Base-by-base conservation (phyloP, 2,888 invertebrate species). In the Cantharis rustica region DNA sequence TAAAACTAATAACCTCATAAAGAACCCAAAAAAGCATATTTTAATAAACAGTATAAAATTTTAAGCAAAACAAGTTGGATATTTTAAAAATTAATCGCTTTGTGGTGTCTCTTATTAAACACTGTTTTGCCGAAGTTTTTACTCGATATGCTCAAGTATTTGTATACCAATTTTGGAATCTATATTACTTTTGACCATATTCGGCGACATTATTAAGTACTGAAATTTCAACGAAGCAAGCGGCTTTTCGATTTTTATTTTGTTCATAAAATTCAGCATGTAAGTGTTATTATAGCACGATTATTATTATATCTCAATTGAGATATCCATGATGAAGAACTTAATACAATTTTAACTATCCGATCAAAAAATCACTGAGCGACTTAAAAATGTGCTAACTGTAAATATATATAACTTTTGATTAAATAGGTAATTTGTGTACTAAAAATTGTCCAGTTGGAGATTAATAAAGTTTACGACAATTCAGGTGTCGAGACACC, bases 111-210 rank as follows among this genome's bases (percentile, higher is more conserved):
- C 20, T 66, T 20, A 20, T 23, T 66, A 66, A 66, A 66, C 64
- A 66, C 64, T 66, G 20, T 66, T 66, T 47, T 47, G 47, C n/a
- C 47, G 47, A 47, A 47, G 47, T 47, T 47, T 66, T 66, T n/a
- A 10, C 23, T 20, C 20, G 64, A 66, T 23, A 13, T 66, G 17
- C 16, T 62, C 27, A 61, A 69, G 69, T 72, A 72, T 76, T 76
- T 76, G 73, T 61, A 73, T 68, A 61, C 76, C 73, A 70, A 76
- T 70, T 66, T 70, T 66, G 73, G 76, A 76, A 76, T 76, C 73
- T 73, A 68, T 73, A 76, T 76, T 76, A 70, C 76, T 76, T 76
- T 76, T 76, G 10, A 15, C 76, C 76, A 76, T 76, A 76, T 76
- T 68, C n/a, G 72, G 73, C 71, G 72, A 73, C 73, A 68, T 62